Conservation (phyloP, 1,140 invertebrate species). For the Diabrotica virgifera region DNA sequence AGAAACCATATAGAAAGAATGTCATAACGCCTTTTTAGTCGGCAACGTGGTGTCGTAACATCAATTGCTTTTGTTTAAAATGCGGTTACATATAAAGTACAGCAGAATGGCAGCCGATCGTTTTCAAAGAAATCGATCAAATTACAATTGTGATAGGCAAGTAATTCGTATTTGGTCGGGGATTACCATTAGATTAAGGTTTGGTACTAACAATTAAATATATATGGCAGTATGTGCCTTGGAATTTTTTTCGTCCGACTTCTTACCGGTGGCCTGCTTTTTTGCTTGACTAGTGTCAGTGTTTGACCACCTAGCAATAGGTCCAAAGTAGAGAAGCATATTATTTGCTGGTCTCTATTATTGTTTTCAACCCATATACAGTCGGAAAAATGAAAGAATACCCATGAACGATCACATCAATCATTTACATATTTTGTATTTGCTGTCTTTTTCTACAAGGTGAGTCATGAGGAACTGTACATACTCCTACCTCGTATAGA, state of each 20-base stretch:
- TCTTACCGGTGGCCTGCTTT: background rate
- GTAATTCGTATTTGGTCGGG: background rate
- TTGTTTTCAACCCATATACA: too few species aligned
- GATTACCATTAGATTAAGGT: background rate
- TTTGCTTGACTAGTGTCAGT: too few species aligned
- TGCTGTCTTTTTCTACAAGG: too few species aligned
- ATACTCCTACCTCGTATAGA: too few species aligned
- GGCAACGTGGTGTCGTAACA: background rate
- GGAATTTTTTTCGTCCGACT: background rate
- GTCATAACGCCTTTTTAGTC: background rate
- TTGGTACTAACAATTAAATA: background rate
- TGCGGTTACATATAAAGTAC: background rate
- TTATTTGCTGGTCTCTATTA: too few species aligned
- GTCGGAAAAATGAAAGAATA: too few species aligned
- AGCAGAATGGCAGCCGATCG: background rate
- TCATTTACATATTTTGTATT: too few species aligned
- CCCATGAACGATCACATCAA: too few species aligned
- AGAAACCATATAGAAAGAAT: constrained; percentile 1
- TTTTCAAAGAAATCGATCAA: constrained; percentile 3
- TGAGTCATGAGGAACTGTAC: too few species aligned
- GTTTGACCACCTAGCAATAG: too few species aligned
- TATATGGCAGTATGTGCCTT: background rate
- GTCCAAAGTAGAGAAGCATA: too few species aligned
- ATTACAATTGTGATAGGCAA: background rate
- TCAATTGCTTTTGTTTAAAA: background rate